Base-by-base conservation (phyloP, 2,113 vertebrate genomes). In the Bagarius yarrelli region DNA sequence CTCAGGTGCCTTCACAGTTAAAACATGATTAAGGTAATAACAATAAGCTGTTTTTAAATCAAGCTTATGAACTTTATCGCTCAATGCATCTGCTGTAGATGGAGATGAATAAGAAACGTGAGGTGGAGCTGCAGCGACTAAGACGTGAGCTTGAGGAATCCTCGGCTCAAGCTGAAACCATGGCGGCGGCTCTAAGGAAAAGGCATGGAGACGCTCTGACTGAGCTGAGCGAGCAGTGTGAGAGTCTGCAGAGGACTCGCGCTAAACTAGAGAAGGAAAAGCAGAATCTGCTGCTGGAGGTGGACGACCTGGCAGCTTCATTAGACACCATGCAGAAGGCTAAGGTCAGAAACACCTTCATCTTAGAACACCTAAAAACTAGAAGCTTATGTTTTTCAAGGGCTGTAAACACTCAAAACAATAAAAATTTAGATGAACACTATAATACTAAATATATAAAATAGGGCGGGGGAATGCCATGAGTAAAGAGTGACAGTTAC, bases 251-350 rank as follows among this genome's bases (percentile, higher is more conserved):
- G 88, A 86, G 94, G 79, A 85, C 86, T 56, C 87, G 93, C 1
- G 89, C 89, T 84, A 94, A 93, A 18, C 91, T 94, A 85, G 94
- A 95, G 85, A 94, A 94, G 78, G 94, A 95, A 36, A 95, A 95
- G 63, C 93, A 94, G 83, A 92, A 84, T 79, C 87, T 94, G 84
- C 90, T 90, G 69, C 86, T 92, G 87, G 94, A 95, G 88, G 87
- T 94, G 81, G 93, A 94, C 0, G 92, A 93, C 66, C 85, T 94
- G 74, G 72, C 89, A 0, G 87, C 90, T 2, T 90, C 91, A 0
- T 78, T 93, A 60, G 93, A 94, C 57, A 90, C 78, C 6, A 87
- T 93, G 81, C 93, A 94, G 87, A 94, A 94, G 74, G 87, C 88
- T 74, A 94, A 94, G 93, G 92, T 93, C 59, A 74, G 83, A 81